Evolutionary conservation across 92 coral and sea anemone species (phyloP), one percentile per base, ranked within the genome.

Genomic region (Zoanthus sansibaricus): DNA sequence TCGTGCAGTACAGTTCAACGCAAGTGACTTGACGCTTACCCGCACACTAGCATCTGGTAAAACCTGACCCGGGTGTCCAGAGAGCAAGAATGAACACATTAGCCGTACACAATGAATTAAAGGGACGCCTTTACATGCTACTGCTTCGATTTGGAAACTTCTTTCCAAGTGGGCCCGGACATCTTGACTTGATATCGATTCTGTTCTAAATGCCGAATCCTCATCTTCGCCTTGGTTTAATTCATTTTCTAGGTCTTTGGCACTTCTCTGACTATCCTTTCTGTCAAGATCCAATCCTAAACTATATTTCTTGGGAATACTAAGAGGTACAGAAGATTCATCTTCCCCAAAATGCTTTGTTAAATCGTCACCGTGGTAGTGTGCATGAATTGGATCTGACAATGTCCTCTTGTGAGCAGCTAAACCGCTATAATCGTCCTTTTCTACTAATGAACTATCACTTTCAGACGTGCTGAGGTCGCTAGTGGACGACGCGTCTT

Each of bases 21-120:
- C 97, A 14, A 96, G 87, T 4, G 94, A 95, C 89, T 96, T 96
- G 78, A 96, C 99, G 72, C 98, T 96, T 67, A 95, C 99, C 54
- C 99, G 98, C n/a, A 95, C 98, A 86, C 90, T 88, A 32, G 95
- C 90, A 72, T 96, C 99, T 30, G 99, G 92, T 7, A 96, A 86
- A 47, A 95, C 94, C 84, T 95, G 97, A 16, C 98, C 96, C 14
- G 94, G 91, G 72, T 89, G 91, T 71, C 99, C 99, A 25, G 99
- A 93, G 72, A 96, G 48, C 70, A 96, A 72, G 68, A 96, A 96
- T 30, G 98, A 95, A 83, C 97, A 91, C 99, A 96, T 95, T 32
- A 96, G 94, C 61, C 99, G 92, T 7, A 92, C 97, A 88, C 98
- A 95, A 72, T 96, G 99, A 61, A 96, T 87, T 56, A 96, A 88